Base-by-base conservation (phyloP, 2,888 invertebrate species). In the Eupithecia pulchellata region DNA sequence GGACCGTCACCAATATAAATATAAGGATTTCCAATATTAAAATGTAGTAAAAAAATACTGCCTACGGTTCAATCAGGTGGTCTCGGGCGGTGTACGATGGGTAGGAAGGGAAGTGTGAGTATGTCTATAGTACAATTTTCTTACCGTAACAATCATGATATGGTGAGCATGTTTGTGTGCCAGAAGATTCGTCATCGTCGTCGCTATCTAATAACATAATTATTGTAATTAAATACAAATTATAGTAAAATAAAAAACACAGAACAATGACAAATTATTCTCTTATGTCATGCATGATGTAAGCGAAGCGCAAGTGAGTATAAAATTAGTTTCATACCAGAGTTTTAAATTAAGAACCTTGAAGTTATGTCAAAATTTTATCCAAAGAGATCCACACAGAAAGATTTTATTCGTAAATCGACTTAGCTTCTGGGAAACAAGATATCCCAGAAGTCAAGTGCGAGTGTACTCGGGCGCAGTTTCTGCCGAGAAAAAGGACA, bases 71-170 rank as follows among this genome's bases (percentile, higher is more conserved):
- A n/a, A n/a, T n/a, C n/a, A n/a, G n/a, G n/a, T n/a, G n/a, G n/a
- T n/a, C n/a, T n/a, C n/a, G n/a, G n/a, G n/a, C n/a, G n/a, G n/a
- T n/a, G n/a, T n/a, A n/a, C n/a, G n/a, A n/a, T n/a, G n/a, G n/a
- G n/a, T n/a, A n/a, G n/a, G n/a, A 6, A 32, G 17, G 9, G 6
- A 34, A n/a, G n/a, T 47, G 11, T 20, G 9, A 47, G n/a, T n/a
- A n/a, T n/a, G n/a, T n/a, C n/a, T n/a, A n/a, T 20, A 11, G 20
- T 52, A 20, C 20, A 52, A 52, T 25, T 52, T 52, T 25, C 52
- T 88, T 87, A 94, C 94, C 83, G 74, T 84, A 88, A 75, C 94
- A 94, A 76, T 85, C 84, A 77, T 94, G 94, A 77, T 90, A 84
- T 0, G 94, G 94, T 1, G 94, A 94, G 78, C 93, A 94, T 9